Conservation (phyloP, 2,113 vertebrate genomes). For the Piaya cayana region DNA sequence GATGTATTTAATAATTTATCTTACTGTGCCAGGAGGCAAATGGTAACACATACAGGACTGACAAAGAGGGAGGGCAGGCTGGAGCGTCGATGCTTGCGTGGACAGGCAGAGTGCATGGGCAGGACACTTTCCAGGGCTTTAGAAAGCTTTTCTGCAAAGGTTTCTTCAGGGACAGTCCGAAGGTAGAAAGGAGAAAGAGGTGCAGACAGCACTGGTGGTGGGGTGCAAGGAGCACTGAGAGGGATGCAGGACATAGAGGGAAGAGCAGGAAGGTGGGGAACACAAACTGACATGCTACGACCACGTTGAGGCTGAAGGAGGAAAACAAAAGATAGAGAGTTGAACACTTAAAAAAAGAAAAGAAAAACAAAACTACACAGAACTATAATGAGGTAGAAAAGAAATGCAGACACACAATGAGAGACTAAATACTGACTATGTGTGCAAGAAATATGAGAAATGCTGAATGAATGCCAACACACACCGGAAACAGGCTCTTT, state of each 20-base stretch:
- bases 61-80: conserved; percentile 96
- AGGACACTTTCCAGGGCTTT: conserved; percentile 95
- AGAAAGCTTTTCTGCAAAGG: conserved; percentile 94
- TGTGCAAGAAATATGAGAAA: not conserved
- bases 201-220: conserved; percentile 79
- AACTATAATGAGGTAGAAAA: conserved; percentile 62
- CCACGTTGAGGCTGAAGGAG: conserved; percentile 84
- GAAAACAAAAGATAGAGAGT: conserved; percentile 77
- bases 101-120: conserved; percentile 88
- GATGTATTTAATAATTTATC: conserved; percentile 87
- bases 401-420: conserved; percentile 51
- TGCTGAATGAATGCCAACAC: conserved; percentile 45
- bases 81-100: conserved; percentile 87
- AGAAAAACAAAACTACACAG: conserved; percentile 44
- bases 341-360: conserved; percentile 69
- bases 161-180: conserved; percentile 87
- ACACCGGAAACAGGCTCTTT: conserved; percentile 4
- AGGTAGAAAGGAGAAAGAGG: conserved; percentile 81
- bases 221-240: conserved; percentile 87
- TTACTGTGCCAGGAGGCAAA: conserved; percentile 79
- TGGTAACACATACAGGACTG: conserved; percentile 92
- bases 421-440: not conserved
- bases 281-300: conserved; percentile 98
- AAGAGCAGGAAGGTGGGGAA: conserved; percentile 87
- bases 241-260: conserved; percentile 79